Percentiles rank a stretch among this genome's conserved stretches.
phyloP scores from a whole-genome alignment of 2,797 vertebrate species.

The Numenius phaeopus region DNA sequence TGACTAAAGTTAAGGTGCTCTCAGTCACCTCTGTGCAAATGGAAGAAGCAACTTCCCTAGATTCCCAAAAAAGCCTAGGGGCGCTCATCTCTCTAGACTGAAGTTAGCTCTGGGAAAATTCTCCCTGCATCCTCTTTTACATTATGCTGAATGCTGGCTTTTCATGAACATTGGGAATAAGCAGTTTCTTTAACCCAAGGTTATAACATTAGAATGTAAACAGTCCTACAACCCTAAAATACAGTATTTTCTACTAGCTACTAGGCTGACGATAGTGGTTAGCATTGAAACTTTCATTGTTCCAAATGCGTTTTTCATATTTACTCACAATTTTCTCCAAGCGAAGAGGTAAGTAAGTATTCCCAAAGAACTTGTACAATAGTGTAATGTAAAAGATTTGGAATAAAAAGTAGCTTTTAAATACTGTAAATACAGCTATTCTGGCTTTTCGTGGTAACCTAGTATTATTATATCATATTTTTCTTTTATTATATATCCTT shows the following conservation, averaged over 20 bases:
- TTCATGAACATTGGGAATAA: background rate
- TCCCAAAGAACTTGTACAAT: background rate
- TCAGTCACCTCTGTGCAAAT: background rate
- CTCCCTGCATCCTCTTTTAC: background rate
- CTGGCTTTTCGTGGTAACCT: background rate
- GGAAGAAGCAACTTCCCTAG: rapidly evolving
- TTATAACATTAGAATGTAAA: background rate
- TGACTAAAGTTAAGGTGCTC: background rate
- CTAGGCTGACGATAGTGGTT: background rate
- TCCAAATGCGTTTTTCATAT: background rate
- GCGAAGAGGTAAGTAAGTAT: background rate
- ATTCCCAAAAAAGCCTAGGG: too few species aligned
- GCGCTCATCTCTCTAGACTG: background rate
- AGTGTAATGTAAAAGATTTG: background rate
- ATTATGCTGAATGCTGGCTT: background rate
- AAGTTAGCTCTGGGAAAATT: background rate
- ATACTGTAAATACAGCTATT: background rate
- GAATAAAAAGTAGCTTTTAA: background rate
- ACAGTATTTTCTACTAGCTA: background rate
- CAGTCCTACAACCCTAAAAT: background rate
- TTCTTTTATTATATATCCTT: background rate
- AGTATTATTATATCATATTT: background rate
- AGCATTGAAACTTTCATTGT: background rate
- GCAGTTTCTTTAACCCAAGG: background rate
- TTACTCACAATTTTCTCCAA: background rate